Evolutionary conservation across 1,140 invertebrate species (phyloP).

Genomic region (Brachionus paranguensis): DNA sequence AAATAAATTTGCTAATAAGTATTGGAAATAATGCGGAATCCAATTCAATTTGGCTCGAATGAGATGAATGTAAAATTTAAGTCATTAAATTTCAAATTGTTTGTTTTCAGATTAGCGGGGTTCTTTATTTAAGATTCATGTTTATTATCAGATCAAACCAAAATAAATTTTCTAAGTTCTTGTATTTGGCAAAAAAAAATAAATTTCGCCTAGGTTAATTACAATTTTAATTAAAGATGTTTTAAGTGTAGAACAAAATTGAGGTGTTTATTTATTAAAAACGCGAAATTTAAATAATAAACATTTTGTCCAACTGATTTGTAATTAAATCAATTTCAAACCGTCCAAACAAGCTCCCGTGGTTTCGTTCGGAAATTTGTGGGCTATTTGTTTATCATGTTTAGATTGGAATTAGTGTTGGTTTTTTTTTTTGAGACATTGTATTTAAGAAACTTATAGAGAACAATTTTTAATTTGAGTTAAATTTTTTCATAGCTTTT

Average conservation of each 20-base stretch:
- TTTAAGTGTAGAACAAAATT: background rate
- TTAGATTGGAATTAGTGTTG: background rate
- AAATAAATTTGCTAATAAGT: background rate
- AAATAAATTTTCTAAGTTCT: background rate
- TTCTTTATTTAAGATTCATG: background rate
- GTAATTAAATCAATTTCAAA: background rate
- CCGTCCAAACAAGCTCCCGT: background rate
- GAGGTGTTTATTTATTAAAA: conserved; percentile 3
- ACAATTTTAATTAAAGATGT: conserved; percentile 11
- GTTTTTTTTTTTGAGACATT: conserved; percentile 15
- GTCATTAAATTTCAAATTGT: background rate
- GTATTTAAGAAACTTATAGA: background rate
- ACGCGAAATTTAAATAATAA: background rate
- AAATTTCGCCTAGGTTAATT: conserved; percentile 15
- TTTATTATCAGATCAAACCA: background rate
- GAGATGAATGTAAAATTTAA: background rate
- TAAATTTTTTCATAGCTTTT: background rate
- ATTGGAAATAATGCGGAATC: background rate
- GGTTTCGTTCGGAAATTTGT: background rate
- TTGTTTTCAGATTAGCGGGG: background rate
- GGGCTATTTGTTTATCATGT: background rate
- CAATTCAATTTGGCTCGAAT: background rate
- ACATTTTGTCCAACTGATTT: conserved; percentile 4
- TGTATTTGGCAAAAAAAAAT: background rate
- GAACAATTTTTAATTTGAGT: background rate